Evolutionary conservation across 2,113 vertebrate genomes (phyloP), one percentile per base, ranked within the genome.

Genomic region (Ammospiza nelsoni): DNA sequence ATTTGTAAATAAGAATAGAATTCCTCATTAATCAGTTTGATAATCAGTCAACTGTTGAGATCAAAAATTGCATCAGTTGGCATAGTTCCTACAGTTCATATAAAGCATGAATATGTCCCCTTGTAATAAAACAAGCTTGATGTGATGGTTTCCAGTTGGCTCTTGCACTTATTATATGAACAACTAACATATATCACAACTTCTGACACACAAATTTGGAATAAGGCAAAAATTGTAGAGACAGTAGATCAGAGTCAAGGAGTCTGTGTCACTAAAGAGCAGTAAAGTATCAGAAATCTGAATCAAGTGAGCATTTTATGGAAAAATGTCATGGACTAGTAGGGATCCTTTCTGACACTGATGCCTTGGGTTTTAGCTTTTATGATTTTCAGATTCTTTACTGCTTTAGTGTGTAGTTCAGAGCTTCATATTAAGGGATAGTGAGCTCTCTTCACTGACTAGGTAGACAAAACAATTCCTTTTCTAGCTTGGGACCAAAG

Each of bases 111-210:
- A 25, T 89, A 55, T 94, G 87, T 77, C 84, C 79, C 89, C 39
- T 58, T 86, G 92, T 95, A 87, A 84, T 95, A 94, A 96, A 97
- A 90, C 91, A 94, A 88, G 79, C 89, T 90, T 68, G 83, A 95
- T 69, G 49, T 78, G 89, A 95, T 92, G 94, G 72, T 94, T 95
- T 95, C 89, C 94, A 95, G 91, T 97, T 95, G 96, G 94, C 90
- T 96, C 82, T 84, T 94, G 92, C 91, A 91, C 92, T 97, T 97
- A 93, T 7, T 96, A 92, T 96, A 90, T 92, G 92, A 96, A 96
- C 65, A 54, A 89, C 92, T 97, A 91, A 82, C 76, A 86, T 97
- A 73, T 49, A 95, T 98, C 95, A 95, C 89, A 89, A 83, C 69
- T 97, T 97, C 63, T 92, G 96, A 94, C 86, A 85, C 52, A 75